Base-by-base conservation (phyloP, 2,888 invertebrate species). In the Xestobium rufovillosum region DNA sequence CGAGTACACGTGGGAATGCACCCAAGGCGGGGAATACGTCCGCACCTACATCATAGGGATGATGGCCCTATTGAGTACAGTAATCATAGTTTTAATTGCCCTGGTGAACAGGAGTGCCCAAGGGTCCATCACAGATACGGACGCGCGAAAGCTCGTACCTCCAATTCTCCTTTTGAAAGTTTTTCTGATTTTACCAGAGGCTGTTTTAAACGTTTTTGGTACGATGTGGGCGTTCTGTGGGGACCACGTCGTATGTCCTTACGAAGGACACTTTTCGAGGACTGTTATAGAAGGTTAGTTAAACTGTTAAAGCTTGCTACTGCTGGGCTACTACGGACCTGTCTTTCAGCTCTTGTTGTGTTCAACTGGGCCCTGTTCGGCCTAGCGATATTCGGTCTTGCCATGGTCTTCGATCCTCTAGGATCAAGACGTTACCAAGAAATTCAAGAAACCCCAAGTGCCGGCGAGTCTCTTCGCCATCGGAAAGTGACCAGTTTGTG, bases 351-450 rank as follows among this genome's bases (percentile, higher is more conserved):
- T 42, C 73, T 86, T 49, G 83, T 87, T 0, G 70, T 87, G 31
- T 83, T 82, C 61, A 84, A 86, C 56, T 90, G 88, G 88, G 75
- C 82, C 12, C 73, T 87, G 33, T 73, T 86, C 36, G 78, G 79
- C 1, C 67, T 83, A 8, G 79, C 83, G 3, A 66, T 87, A 14
- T 75, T 87, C 50, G 84, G 83, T 0, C 68, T 88, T 29, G 79
- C 81, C 28, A 69, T 88, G 63, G 79, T 87, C 30, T 88, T 89
- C 61, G 89, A 89, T 60, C 88, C 88, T 0, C 65, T 88, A 44
- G 87, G 87, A 3, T 78, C 79, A 0, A 71, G 62, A 11, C 51
- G 72, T 51, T 76, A 77, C 48, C 75, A 76, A 11, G 75, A 75
- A 48, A 69, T 75, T 58, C 72, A 75, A 48, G 76, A 77, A 51